A percentile compares a stretch with the other conserved stretches of the same genome.
phyloP scores from a whole-genome alignment of 2,797 vertebrate species.

The Typhlichthys eigenmanni region DNA sequence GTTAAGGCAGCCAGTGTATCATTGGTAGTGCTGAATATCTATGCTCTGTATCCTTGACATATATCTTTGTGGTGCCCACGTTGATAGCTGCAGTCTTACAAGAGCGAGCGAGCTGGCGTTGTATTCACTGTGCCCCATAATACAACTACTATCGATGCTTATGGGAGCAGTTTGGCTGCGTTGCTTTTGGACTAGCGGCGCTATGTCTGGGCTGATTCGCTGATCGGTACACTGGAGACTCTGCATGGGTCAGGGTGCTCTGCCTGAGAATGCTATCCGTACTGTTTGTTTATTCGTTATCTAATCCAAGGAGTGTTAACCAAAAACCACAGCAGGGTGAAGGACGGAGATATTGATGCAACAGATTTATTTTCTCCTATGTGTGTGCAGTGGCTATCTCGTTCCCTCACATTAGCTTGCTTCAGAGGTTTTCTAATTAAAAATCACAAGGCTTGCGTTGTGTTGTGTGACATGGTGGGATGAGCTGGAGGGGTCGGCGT shows the following conservation, averaged over 20 bases:
- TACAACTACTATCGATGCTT: conserved; percentile 24
- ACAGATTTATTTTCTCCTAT: conserved; percentile 65
- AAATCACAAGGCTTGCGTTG: conserved; percentile 47
- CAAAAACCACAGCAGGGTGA: conserved; percentile 68
- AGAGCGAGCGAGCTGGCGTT: conserved; percentile 47
- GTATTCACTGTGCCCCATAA: conserved; percentile 8
- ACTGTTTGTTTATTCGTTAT: conserved; percentile 68
- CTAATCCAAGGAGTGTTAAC: conserved; percentile 62
- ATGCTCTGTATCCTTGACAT: conserved; percentile 54
- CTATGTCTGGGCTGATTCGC: conserved; percentile 45
- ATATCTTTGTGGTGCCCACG: conserved; percentile 40
- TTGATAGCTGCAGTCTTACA: conserved; percentile 38
- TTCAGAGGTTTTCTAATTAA: conserved; percentile 70
- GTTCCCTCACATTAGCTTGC: conserved; percentile 67
- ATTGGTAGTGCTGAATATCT: conserved; percentile 3
- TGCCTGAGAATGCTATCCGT: conserved; percentile 42
- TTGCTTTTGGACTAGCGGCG: conserved; percentile 26
- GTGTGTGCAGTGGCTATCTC: conserved; percentile 49
- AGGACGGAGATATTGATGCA: conserved; percentile 63
- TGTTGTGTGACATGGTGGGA: conserved; percentile 51
- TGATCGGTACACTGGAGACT: conserved; percentile 48
- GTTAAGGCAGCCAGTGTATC: conserved; percentile 24
- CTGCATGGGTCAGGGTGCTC: conserved; percentile 40
- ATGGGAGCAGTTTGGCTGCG: conserved; percentile 11
- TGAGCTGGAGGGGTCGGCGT: conserved; percentile 25